Conservation (phyloP, 2,797 vertebrate genomes). For the Ctenopoma multispine region DNA sequence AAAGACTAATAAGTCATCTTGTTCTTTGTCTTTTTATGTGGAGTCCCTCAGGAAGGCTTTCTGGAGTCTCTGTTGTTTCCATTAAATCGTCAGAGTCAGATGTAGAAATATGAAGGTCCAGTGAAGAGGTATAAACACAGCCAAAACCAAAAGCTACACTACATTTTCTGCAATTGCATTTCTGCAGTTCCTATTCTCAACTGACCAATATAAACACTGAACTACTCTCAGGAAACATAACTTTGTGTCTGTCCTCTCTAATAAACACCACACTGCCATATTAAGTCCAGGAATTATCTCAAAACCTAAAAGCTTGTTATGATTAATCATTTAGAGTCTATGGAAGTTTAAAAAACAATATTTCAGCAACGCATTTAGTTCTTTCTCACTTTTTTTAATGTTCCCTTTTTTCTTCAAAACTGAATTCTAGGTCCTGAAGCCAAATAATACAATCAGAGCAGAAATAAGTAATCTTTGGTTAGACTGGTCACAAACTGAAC, state of each 20-base stretch:
- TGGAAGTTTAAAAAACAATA: too few relatives aligned
- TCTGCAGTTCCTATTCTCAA: not conserved
- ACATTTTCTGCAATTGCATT: not conserved
- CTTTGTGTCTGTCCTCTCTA: too few relatives aligned
- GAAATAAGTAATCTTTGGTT: not conserved
- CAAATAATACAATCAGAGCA: not conserved
- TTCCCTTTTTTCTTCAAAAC: not conserved
- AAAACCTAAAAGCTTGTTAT: too few relatives aligned
- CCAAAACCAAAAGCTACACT: not conserved
- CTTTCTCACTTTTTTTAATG: too few relatives aligned
- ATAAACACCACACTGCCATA: not conserved
- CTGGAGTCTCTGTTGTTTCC: not conserved
- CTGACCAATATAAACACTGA: not conserved
- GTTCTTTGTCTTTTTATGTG: not conserved
- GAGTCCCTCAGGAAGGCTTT: slow-evolving; percentile 4
- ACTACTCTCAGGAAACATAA: not conserved
- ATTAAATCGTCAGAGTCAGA: not conserved
- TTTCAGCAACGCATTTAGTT: too few relatives aligned
- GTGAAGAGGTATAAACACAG: not conserved
- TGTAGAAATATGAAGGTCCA: not conserved
- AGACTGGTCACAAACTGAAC: not conserved
- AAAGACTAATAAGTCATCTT: not conserved
- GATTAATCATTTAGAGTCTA: too few relatives aligned
- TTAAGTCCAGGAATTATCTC: too few relatives aligned
- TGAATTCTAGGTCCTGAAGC: not conserved